These are phyloP conservation scores for Dendrolimus houi DNA, from an alignment of 2,888 invertebrate genomes.

Conservation along the genomic window DNA sequence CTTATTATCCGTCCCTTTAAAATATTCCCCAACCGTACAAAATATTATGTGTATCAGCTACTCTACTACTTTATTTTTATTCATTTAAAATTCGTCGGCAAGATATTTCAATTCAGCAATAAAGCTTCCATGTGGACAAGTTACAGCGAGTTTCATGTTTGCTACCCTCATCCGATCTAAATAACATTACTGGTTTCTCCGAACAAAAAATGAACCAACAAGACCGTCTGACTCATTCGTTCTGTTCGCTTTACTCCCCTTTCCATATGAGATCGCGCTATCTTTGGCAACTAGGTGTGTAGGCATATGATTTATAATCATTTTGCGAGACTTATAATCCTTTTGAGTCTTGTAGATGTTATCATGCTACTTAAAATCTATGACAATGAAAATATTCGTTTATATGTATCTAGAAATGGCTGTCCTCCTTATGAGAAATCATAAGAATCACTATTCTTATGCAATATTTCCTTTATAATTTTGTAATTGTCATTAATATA, in stretches of 20 bases:
- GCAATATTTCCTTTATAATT: too few species aligned
- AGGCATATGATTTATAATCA: conserved; percentile 6
- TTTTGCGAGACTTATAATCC: conserved; percentile 1
- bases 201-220: conserved; percentile 33
- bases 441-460: too few species aligned
- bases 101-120: too few species aligned
- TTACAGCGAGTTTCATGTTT: conserved; percentile 13
- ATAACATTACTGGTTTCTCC: conserved; percentile 24
- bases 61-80: too few species aligned
- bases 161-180: conserved; percentile 14
- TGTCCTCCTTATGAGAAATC: neutral
- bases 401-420: neutral
- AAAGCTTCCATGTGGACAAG: conserved; percentile 10
- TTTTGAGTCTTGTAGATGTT: neutral
- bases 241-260: conserved; percentile 23
- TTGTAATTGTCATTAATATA: too few species aligned
- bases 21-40: too few species aligned
- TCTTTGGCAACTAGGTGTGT: conserved; percentile 15
- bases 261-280: conserved; percentile 23
- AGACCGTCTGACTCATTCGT: conserved; percentile 32
- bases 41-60: too few species aligned
- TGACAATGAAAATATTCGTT: neutral
- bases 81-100: too few species aligned
- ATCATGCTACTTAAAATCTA: neutral
- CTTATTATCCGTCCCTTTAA: too few species aligned